These are phyloP conservation scores for Coptodon rendalli DNA, from an alignment of 2,113 vertebrate genomes.

Conservation along the genomic window DNA sequence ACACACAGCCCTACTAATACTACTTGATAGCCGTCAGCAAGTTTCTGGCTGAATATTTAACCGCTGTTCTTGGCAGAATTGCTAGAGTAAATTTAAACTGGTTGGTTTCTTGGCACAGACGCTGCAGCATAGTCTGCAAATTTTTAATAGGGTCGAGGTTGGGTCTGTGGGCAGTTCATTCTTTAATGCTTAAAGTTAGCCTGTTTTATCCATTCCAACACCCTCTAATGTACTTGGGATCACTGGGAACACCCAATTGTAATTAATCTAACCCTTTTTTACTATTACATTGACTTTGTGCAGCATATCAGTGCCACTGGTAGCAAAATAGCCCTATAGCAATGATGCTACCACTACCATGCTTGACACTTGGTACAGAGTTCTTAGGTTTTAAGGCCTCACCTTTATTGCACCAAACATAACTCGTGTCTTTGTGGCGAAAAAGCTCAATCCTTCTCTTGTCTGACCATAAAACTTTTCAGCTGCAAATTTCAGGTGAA, in stretches of 20 bases:
- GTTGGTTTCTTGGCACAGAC: background rate
- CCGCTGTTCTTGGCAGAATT: rapidly evolving
- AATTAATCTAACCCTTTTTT: background rate
- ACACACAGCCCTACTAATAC: background rate
- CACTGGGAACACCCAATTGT: background rate
- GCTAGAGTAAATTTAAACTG: background rate
- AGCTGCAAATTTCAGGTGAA: rapidly evolving
- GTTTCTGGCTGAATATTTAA: background rate
- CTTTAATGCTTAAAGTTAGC: background rate
- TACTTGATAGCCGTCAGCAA: background rate
- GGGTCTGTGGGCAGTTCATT: background rate
- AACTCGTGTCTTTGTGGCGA: background rate
- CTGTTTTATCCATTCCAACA: background rate
- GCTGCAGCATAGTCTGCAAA: background rate
- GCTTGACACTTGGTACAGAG: background rate
- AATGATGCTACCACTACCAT: background rate
- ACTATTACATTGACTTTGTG: background rate
- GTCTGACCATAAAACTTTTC: rapidly evolving
- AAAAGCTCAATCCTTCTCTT: background rate
- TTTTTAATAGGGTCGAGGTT: too few relatives aligned
- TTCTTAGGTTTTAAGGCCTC: background rate
- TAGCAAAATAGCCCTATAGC: background rate
- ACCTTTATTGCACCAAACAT: rapidly evolving
- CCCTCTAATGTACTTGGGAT: background rate
- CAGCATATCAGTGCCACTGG: background rate